Percentiles rank a stretch among this genome's conserved stretches.
phyloP scores from a whole-genome alignment of 2,797 vertebrate genomes.

The Cyprinella venusta region DNA sequence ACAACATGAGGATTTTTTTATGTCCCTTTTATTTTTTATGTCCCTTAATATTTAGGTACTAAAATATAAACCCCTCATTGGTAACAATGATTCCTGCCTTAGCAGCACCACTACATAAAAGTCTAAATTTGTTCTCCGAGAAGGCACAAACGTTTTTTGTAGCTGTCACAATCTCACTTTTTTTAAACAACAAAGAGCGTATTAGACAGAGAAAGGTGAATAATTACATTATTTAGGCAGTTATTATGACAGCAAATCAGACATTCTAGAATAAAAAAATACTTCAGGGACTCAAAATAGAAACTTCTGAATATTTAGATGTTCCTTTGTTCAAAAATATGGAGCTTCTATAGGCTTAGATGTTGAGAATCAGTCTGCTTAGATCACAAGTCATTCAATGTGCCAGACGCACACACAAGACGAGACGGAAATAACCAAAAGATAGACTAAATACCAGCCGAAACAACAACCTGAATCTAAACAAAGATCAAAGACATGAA shows the following conservation, averaged over 20 bases:
- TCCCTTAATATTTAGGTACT: not conserved
- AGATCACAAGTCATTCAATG: slow-evolving; percentile 26
- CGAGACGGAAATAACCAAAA: slow-evolving; percentile 33
- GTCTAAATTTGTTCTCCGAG: not conserved
- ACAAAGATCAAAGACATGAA: slow-evolving; percentile 19
- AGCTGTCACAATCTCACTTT: not conserved
- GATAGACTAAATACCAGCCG: slow-evolving; percentile 29
- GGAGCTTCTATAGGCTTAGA: slow-evolving; percentile 21
- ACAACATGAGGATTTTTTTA: not conserved
- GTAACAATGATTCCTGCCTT: not conserved
- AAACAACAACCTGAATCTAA: slow-evolving; percentile 19
- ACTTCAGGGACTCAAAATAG: slow-evolving; percentile 21
- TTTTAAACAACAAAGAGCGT: not conserved
- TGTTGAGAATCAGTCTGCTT: not conserved
- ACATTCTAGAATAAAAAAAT: not conserved
- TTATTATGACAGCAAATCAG: not conserved
- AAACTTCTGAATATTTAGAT: slow-evolving; percentile 7
- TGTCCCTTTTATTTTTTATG: not conserved
- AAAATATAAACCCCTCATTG: not conserved
- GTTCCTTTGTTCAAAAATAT: slow-evolving; percentile 27
- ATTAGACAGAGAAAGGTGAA: not conserved
- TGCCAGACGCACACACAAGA: slow-evolving; percentile 7
- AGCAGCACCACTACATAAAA: not conserved
- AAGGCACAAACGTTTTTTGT: not conserved
- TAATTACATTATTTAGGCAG: not conserved